These are phyloP conservation scores for Dendrophyllia cribrosa DNA, from an alignment of 64 coral and sea anemone genomes.

Conservation along the genomic window DNA sequence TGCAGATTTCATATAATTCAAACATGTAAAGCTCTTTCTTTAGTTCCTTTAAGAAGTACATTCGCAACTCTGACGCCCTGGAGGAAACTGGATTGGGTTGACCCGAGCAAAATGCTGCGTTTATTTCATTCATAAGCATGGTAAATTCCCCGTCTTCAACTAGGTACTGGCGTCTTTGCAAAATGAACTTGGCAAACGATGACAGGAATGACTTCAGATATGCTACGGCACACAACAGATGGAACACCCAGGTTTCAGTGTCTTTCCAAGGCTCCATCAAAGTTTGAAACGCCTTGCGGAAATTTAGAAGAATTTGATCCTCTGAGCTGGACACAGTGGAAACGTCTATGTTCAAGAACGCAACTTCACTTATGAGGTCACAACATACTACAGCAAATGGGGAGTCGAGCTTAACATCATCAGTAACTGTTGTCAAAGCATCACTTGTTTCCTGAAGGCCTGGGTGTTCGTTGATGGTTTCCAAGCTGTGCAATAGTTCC, in stretches of 20 bases:
- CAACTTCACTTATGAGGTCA: slow-evolving; percentile 82
- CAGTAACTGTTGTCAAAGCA: slow-evolving; percentile 42
- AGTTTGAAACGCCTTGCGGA: slow-evolving; percentile 55
- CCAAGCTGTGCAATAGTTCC: slow-evolving; percentile 34
- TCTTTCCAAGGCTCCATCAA: neutral
- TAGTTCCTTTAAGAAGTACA: slow-evolving; percentile 57
- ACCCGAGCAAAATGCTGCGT: slow-evolving; percentile 32
- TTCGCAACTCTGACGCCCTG: neutral
- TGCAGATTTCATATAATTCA: slow-evolving; percentile 48
- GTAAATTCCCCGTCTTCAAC: slow-evolving; percentile 59
- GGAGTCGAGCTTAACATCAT: slow-evolving; percentile 42
- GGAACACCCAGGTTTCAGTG: slow-evolving; percentile 6
- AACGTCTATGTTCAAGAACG: slow-evolving; percentile 62
- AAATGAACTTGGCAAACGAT: slow-evolving; percentile 56
- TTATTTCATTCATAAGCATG: slow-evolving; percentile 55
- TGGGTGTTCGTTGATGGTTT: slow-evolving; percentile 62
- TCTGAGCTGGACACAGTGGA: slow-evolving; percentile 50
- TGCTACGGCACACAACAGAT: slow-evolving; percentile 65
- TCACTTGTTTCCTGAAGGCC: slow-evolving; percentile 58
- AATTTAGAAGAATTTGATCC: slow-evolving; percentile 39
- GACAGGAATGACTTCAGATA: slow-evolving; percentile 72
- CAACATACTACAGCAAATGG: slow-evolving; percentile 85
- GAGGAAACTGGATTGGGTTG: neutral
- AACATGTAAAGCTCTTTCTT: slow-evolving; percentile 58
- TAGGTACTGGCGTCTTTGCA: slow-evolving; percentile 22